These are phyloP conservation scores for Boulengerochromis microlepis DNA, from an alignment of 2,113 vertebrate species.

Conservation along the genomic window DNA sequence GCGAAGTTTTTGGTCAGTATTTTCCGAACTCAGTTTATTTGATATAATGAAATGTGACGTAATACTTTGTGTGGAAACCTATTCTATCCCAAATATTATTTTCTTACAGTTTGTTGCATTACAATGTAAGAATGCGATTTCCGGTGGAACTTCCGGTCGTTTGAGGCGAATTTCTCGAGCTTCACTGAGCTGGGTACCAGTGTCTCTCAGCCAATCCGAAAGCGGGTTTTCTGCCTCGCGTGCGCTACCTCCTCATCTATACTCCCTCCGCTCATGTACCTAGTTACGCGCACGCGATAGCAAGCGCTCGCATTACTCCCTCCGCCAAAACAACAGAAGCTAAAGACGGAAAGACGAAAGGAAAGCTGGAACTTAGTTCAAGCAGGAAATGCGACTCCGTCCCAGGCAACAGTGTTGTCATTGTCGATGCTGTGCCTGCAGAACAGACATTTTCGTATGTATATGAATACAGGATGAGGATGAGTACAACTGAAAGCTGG, in stretches of 20 bases:
- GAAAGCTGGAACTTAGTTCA: neutral
- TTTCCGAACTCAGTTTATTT: accelerated
- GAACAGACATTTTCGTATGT: neutral
- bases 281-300: neutral
- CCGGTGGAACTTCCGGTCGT: neutral
- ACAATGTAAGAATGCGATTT: neutral
- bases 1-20: neutral
- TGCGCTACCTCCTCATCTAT: neutral
- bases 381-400: neutral
- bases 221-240: neutral
- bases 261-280: neutral
- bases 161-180: neutral
- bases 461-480: neutral
- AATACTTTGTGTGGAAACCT: neutral
- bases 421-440: neutral
- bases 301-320: neutral
- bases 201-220: constrained; percentile 49
- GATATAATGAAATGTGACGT: neutral
- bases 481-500: neutral
- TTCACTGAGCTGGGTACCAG: constrained; percentile 49
- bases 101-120: neutral
- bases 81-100: neutral
- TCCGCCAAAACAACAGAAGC: neutral
- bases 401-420: neutral
- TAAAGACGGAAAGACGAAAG: neutral